Percentiles rank a stretch among this genome's conserved stretches.
phyloP scores from a whole-genome alignment of 2,797 vertebrate species.

The Falco naumanni region DNA sequence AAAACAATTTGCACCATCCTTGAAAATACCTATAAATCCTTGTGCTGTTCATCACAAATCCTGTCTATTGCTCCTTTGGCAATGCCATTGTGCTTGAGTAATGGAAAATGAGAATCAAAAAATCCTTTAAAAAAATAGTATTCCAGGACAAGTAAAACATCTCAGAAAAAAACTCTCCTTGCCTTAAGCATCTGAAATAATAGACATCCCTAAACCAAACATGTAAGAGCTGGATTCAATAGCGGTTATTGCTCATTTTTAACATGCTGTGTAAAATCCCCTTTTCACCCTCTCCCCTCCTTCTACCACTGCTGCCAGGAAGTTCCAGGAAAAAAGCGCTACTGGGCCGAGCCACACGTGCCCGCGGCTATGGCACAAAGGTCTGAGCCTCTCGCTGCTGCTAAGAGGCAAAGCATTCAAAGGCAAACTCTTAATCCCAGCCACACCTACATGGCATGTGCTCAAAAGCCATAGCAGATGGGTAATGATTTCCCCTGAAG shows the following conservation, averaged over 20 bases:
- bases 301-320: background rate
- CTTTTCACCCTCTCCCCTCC: background rate
- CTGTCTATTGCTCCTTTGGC: background rate
- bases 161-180: background rate
- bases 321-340: background rate
- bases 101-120: background rate
- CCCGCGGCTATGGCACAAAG: background rate
- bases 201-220: slow-evolving; percentile 20
- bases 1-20: background rate
- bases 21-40: background rate
- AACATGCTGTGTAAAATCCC: background rate
- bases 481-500: background rate
- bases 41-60: background rate
- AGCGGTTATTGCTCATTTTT: background rate
- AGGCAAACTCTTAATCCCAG: background rate
- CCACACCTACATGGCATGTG: background rate
- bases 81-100: background rate
- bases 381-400: slow-evolving; percentile 17
- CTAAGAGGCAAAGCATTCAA: background rate
- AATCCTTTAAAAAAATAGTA: background rate
- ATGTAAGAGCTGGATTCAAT: background rate
- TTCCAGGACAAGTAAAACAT: background rate
- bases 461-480: background rate
- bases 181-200: slow-evolving; percentile 36
- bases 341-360: background rate